Percentiles rank a stretch among this genome's conserved stretches.
phyloP scores from a whole-genome alignment of 37 sponge, comb jelly and placozoan species.

The Geodia barretti region DNA sequence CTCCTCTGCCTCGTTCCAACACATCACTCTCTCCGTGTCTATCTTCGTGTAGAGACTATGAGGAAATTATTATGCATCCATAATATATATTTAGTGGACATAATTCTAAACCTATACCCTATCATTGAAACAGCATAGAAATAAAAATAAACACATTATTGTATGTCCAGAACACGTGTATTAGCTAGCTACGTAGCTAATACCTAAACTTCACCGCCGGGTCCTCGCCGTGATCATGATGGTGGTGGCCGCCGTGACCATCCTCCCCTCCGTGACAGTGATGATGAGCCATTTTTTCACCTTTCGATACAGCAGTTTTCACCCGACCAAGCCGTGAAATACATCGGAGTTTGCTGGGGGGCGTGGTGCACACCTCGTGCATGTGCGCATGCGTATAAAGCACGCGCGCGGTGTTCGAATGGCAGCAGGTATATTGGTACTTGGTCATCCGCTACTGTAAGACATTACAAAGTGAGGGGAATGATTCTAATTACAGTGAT shows the following conservation, averaged over 20 bases:
- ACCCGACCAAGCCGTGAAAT: too few relatives aligned
- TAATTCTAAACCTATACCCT: not conserved
- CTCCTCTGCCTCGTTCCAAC: constrained; percentile 91
- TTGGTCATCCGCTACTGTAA: too few relatives aligned
- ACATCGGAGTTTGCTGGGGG: too few relatives aligned
- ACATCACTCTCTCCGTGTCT: constrained; percentile 78
- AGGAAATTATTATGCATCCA: not conserved
- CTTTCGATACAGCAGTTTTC: too few relatives aligned
- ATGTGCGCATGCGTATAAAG: too few relatives aligned
- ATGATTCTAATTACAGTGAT: too few relatives aligned
- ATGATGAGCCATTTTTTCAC: constrained; percentile 33
- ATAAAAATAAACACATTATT: not conserved
- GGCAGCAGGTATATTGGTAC: too few relatives aligned
- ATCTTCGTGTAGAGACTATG: constrained; percentile 83
- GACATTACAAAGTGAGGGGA: too few relatives aligned
- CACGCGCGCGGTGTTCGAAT: too few relatives aligned
- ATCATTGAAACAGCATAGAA: not conserved
- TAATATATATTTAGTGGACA: too few relatives aligned
- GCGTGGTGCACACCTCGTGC: too few relatives aligned
- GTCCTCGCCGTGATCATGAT: constrained; percentile 51
- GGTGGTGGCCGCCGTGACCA: constrained; percentile 20
- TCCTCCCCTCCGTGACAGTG: constrained; percentile 11
- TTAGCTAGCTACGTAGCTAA: not conserved
- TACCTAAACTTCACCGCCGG: constrained; percentile 59
- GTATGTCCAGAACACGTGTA: not conserved